Base-by-base conservation (phyloP, 2,797 vertebrate species). In the Pempheris klunzingeri region DNA sequence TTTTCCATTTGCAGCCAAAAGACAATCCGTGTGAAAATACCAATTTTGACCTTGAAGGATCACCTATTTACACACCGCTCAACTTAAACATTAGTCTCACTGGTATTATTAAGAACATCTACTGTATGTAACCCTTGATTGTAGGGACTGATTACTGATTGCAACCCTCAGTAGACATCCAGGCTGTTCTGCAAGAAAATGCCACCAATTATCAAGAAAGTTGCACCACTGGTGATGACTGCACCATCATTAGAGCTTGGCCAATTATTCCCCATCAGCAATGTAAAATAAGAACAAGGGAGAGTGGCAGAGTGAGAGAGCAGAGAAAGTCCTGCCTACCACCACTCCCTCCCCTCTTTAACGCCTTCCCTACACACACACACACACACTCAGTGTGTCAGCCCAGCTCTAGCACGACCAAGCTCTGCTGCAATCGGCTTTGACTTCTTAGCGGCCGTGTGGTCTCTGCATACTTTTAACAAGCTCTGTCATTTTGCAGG, bases 381-480 rank as follows among this genome's bases (percentile, higher is more conserved):
- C n/a, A n/a, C n/a, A n/a, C n/a, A n/a, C n/a, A 59, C 38, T 52
- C 20, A 28, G 11, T 71, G 53, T 68, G 79, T 72, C 58, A 67
- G 77, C n/a, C 12, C 69, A 62, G 44, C 76, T 77, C 58, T 0
- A 49, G 57, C 61, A 46, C 13, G 20, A 54, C 66, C 46, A 39
- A 68, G 79, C 78, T 81, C 78, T 28, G 20, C 63, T 71, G 66
- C 82, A 86, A 84, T 88, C 78, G 63, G 83, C 87, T 91, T 91
- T 88, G 74, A 77, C 82, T 79, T 86, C 88, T 80, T 77, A 90
- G 83, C 34, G 15, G 81, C 85, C 43, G 53, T 73, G 79, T 85
- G 87, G 78, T 68, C 71, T 71, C 66, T 76, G 84, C 86, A 85
- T 85, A 79, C 81, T 81, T 90, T 91, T 88, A 90, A 92, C 86